Evolutionary conservation across 2,888 invertebrate genomes (phyloP), one percentile per base, ranked within the genome.

Genomic region (Cryptocephalus primarius): DNA sequence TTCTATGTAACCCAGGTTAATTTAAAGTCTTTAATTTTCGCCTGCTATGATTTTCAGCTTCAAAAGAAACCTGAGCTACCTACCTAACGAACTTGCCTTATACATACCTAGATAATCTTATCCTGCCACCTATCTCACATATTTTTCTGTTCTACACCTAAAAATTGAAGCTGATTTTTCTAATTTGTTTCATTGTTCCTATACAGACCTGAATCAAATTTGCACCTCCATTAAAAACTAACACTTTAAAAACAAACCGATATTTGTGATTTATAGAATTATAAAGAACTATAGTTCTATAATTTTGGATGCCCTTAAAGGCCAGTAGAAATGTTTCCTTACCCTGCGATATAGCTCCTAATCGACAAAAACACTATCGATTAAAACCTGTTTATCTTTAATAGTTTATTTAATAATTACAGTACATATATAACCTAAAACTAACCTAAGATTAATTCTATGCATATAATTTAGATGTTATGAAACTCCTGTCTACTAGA

Each of bases 1-100:
- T 48, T 44, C 64, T 62, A 64, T 62, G 63, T 64, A 65, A 65
- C 64, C 63, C 63, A 65, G 64, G 64, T 63, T 64, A 61, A 56
- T 59, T 58, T 56, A 36, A 4, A 36, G 36, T 12, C 36, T 36
- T 11, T 11, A 2, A 36, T 36, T n/a, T 36, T 36, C n/a, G 36
- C 48, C 50, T 51, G 48, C 38, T 45, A 40, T 41, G 34, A 44
- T 39, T 43, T 45, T 11, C 14, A 42, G 10, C 2, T 40, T 4
- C 49, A 54, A 60, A 59, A 63, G 56, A 58, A 65, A 64, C 64
- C 64, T 64, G 64, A 65, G 64, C 63, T 63, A 63, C 46, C 47
- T 38, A 47, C 52, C 53, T 52, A 55, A 50, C 50, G 47, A 52
- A 53, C 48, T 55, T 53, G 50, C 55, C 53, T 56, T 59, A 62